These are phyloP conservation scores for Sphenodon punctatus DNA, from an alignment of 2,797 vertebrate species.

Conservation along the genomic window DNA sequence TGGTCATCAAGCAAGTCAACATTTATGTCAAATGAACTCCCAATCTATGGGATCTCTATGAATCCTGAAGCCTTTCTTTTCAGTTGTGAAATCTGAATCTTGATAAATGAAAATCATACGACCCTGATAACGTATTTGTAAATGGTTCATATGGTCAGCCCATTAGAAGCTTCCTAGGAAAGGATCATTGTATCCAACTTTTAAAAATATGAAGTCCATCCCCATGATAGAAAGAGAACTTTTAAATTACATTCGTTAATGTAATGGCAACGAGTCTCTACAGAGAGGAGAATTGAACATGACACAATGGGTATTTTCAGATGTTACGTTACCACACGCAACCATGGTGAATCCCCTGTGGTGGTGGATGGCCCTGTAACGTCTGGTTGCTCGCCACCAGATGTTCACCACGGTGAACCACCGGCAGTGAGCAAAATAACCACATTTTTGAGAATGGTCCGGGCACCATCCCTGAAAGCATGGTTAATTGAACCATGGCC, in stretches of 20 bases:
- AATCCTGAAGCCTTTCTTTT: not conserved
- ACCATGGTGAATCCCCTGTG: too few relatives aligned
- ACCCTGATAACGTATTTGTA: not conserved
- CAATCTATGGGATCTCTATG: not conserved
- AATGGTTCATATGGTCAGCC: not conserved
- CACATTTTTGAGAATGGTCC: too few relatives aligned
- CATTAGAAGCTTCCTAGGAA: not conserved
- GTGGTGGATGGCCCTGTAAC: too few relatives aligned
- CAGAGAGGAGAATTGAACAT: not conserved
- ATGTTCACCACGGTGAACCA: too few relatives aligned
- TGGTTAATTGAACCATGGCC: too few relatives aligned
- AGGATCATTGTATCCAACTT: not conserved
- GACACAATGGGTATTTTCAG: too few relatives aligned
- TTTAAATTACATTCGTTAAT: not conserved
- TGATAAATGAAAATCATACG: not conserved
- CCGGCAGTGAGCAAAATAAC: too few relatives aligned
- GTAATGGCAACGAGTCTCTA: not conserved
- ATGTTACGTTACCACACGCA: too few relatives aligned
- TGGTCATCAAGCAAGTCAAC: constrained; percentile 20
- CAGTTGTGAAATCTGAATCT: not conserved
- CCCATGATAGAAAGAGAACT: not conserved
- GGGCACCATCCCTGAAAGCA: too few relatives aligned
- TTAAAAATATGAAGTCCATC: not conserved
- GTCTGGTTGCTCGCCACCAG: too few relatives aligned
- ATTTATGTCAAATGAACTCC: not conserved